Evolutionary conservation across 2,113 vertebrate species (phyloP).

Genomic region (Tragelaphus imberbis): DNA sequence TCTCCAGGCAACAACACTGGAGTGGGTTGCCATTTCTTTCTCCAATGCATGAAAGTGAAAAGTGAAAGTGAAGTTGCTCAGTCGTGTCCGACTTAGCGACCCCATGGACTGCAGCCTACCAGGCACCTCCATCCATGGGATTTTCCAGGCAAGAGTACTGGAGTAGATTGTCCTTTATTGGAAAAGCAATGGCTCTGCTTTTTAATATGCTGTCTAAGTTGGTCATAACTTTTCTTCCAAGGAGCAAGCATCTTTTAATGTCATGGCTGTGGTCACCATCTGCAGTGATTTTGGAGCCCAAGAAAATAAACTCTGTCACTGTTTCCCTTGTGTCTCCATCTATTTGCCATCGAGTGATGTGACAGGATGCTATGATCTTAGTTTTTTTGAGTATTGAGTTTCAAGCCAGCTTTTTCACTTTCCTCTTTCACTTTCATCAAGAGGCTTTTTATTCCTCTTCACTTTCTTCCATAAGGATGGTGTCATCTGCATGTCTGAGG

Average conservation of each 20-base stretch:
- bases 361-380: background rate
- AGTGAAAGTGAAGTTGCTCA: too few relatives aligned
- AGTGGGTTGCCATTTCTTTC: too few relatives aligned
- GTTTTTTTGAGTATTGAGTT: background rate
- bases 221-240: background rate
- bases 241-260: background rate
- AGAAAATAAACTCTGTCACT: background rate
- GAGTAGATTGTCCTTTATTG: background rate
- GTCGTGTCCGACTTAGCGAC: too few relatives aligned
- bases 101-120: too few relatives aligned
- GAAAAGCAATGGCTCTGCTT: background rate
- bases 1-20: too few relatives aligned
- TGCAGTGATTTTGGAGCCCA: background rate
- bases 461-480: background rate
- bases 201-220: background rate
- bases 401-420: background rate
- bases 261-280: background rate
- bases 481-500: background rate
- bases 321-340: background rate
- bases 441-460: background rate
- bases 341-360: background rate
- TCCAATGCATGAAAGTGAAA: too few relatives aligned
- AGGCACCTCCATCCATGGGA: too few relatives aligned
- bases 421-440: background rate
- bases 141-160: too few relatives aligned